These are phyloP conservation scores for Poecile montanus DNA, from an alignment of 2,797 vertebrate genomes.

Conservation along the genomic window DNA sequence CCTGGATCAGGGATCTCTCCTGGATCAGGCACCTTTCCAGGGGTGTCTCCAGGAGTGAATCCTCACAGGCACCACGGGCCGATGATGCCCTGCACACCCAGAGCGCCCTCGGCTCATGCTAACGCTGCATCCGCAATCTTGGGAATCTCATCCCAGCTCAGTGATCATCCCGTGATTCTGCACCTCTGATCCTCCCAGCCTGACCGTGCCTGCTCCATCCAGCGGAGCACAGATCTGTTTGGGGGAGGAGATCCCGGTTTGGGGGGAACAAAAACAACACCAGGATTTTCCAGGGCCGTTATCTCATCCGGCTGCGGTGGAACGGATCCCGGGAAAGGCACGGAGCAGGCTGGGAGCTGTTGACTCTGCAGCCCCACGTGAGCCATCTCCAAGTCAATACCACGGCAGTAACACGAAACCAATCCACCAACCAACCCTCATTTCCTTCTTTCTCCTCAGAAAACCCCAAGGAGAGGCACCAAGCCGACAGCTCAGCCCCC, in stretches of 20 bases:
- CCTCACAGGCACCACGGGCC: accelerated
- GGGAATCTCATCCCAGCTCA: neutral
- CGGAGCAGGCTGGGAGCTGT: neutral
- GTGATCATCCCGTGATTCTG: accelerated
- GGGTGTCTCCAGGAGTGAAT: neutral
- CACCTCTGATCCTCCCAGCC: neutral
- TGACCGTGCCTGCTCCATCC: accelerated
- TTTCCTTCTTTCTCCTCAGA: neutral
- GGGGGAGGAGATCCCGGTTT: neutral
- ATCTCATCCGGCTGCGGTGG: neutral
- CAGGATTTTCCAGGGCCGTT: neutral
- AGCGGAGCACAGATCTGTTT: accelerated
- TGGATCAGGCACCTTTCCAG: neutral
- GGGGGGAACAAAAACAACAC: no score
- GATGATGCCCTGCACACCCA: neutral
- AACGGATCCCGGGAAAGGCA: neutral
- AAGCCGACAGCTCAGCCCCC: neutral
- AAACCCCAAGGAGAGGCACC: accelerated
- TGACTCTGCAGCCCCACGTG: conserved; percentile 37
- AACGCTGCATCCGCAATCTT: neutral
- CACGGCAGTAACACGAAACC: neutral
- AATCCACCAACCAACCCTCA: neutral
- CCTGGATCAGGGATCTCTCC: neutral
- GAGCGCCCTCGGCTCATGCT: accelerated
- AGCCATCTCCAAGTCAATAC: conserved; percentile 17